These are phyloP conservation scores for Urocolius indicus DNA, from an alignment of 2,113 vertebrate genomes.

Conservation along the genomic window DNA sequence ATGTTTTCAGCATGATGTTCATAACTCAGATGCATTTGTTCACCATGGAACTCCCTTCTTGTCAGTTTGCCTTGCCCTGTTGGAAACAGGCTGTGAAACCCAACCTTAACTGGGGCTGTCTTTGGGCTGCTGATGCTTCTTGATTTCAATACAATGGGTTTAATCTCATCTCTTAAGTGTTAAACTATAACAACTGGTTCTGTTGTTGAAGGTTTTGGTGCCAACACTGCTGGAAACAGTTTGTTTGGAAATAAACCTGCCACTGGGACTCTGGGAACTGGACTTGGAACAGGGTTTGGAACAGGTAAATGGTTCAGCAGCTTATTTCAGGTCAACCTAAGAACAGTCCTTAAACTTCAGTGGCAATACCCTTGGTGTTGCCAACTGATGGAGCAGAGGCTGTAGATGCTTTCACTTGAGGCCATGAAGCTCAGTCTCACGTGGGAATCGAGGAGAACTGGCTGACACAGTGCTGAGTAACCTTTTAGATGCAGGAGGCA, in stretches of 20 bases:
- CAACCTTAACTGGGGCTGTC: neutral
- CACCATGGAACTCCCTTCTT: neutral
- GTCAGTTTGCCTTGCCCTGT: neutral
- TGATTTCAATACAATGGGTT: neutral
- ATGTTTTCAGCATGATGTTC: neutral
- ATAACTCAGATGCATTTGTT: neutral
- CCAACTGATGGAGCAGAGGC: neutral
- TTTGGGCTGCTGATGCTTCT: neutral
- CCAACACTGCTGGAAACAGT: neutral
- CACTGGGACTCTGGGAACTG: neutral
- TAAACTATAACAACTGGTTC: too few relatives aligned
- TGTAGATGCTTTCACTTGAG: neutral
- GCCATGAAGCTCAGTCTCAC: neutral
- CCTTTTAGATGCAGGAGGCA: neutral
- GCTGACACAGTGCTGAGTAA: neutral
- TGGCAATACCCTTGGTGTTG: neutral
- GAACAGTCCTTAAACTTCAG: neutral
- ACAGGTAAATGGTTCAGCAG: conserved; percentile 78
- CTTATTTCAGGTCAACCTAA: neutral
- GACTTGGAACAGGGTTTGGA: conserved; percentile 82
- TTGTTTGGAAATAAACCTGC: neutral
- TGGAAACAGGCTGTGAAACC: neutral
- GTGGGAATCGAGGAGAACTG: neutral
- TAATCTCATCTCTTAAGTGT: too few relatives aligned
- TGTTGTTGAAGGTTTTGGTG: neutral